Conservation (phyloP, 2,888 invertebrate species). For the Nasonovia ribisnigri region DNA sequence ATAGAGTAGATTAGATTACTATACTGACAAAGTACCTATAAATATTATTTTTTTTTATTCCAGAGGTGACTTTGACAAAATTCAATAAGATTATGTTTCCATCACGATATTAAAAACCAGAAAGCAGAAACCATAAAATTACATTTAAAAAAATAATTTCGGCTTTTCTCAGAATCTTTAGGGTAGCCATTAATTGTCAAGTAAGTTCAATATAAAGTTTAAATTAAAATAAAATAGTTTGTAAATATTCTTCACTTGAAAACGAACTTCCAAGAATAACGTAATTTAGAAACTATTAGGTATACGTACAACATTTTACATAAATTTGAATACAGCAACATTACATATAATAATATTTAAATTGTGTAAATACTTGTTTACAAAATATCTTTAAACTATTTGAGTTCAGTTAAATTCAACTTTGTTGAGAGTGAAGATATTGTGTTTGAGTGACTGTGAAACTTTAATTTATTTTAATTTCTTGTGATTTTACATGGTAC, state of each 20-base stretch:
- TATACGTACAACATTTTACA: not conserved
- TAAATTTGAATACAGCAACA: not conserved
- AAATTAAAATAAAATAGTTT: not conserved
- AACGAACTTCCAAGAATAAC: not conserved
- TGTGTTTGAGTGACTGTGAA: not conserved
- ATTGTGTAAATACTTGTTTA: not conserved
- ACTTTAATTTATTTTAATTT: not conserved
- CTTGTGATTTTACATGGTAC: not conserved
- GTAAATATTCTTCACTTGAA: not conserved
- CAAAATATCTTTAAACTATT: not conserved
- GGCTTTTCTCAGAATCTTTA: not conserved
- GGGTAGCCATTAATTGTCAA: not conserved
- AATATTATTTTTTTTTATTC: not conserved
- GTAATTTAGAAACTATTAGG: too few relatives aligned
- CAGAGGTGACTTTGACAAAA: not conserved
- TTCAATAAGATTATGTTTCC: not conserved
- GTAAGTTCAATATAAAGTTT: not conserved
- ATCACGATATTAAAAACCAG: not conserved
- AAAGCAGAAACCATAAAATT: not conserved
- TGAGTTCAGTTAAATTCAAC: not conserved
- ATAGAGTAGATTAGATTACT: not conserved
- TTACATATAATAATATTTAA: not conserved
- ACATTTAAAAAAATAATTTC: not conserved
- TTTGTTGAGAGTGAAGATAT: not conserved
- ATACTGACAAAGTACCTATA: not conserved